These are phyloP conservation scores for Potamilus streckersoni DNA, from an alignment of 1,140 invertebrate species.

Conservation along the genomic window DNA sequence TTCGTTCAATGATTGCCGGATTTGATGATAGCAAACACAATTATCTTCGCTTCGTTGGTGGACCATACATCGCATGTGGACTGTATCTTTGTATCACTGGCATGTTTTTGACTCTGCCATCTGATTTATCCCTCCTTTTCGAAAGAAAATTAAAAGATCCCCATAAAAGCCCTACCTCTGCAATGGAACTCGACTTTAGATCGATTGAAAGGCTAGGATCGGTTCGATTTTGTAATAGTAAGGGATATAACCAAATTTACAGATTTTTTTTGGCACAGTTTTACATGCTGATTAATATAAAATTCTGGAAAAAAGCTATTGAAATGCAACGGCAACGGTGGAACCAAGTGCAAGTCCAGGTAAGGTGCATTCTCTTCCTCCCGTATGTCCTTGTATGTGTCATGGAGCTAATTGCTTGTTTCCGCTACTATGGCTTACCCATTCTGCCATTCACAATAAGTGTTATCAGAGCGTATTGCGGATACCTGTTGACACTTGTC, in stretches of 20 bases:
- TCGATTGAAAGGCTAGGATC: constrained; percentile 14
- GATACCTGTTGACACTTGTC: not conserved
- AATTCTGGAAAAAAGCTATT: constrained; percentile 7
- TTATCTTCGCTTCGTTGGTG: constrained; percentile 19
- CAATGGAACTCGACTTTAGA: not conserved
- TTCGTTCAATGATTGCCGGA: constrained; percentile 15
- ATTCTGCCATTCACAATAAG: constrained; percentile 7
- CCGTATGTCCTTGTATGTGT: constrained; percentile 11
- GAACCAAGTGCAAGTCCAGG: not conserved
- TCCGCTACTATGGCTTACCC: constrained; percentile 5
- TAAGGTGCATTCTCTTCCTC: not conserved
- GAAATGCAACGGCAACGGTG: constrained; percentile 3
- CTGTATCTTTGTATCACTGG: constrained; percentile 12
- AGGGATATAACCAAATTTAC: constrained; percentile 9
- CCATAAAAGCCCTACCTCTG: not conserved
- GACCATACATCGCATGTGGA: constrained; percentile 12
- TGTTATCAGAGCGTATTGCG: constrained; percentile 14
- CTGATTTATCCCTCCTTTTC: constrained; percentile 1
- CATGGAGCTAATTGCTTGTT: constrained; percentile 4
- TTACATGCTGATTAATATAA: constrained; percentile 18
- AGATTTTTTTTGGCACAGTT: constrained; percentile 3
- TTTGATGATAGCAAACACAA: constrained; percentile 8
- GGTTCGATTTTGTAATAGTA: not conserved
- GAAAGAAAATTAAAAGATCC: not conserved
- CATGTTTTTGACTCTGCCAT: constrained; percentile 5